phyloP scores from a whole-genome alignment of 2,888 invertebrate species.

The Sepiola atlantica region DNA sequence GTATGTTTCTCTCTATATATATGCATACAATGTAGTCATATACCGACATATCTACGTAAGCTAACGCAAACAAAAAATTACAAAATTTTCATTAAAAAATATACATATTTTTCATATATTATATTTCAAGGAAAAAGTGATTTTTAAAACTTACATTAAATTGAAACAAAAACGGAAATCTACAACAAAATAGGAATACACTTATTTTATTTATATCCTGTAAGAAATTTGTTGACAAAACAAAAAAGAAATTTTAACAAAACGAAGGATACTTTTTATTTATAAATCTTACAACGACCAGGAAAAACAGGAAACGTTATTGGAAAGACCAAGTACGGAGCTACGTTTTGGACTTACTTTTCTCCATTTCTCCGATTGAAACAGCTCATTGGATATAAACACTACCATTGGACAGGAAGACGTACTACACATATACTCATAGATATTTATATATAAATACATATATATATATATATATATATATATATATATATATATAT shows the following conservation, averaged over 20 bases:
- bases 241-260: neutral
- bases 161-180: neutral
- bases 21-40: neutral
- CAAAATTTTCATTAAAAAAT: no score
- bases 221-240: neutral
- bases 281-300: neutral
- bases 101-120: no score
- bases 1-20: neutral
- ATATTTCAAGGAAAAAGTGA: no score
- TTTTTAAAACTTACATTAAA: neutral
- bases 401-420: neutral
- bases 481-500: neutral
- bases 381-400: neutral
- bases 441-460: neutral
- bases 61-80: no score
- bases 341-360: neutral
- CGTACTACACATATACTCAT: neutral
- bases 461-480: slow-evolving; percentile 3
- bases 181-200: neutral
- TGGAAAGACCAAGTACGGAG: neutral
- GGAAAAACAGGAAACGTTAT: neutral
- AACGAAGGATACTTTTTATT: neutral
- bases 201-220: neutral
- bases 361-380: neutral
- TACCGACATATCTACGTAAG: neutral